Evolutionary conservation across 2,888 invertebrate species (phyloP).

Genomic region (Metalampra italica): DNA sequence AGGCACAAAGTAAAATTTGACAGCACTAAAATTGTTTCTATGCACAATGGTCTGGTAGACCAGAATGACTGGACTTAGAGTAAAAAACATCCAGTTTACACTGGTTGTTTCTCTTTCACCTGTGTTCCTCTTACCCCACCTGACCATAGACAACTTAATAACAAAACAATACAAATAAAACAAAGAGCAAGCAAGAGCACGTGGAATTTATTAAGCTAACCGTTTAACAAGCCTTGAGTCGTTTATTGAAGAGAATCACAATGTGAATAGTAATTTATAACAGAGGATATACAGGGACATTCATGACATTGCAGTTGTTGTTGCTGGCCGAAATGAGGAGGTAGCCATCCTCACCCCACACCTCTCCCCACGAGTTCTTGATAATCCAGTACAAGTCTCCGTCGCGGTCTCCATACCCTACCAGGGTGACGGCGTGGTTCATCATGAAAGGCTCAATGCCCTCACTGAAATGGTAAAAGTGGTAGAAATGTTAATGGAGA

Average conservation of each 20-base stretch:
- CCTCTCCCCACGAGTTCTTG: conserved; percentile 50
- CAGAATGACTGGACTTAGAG: no score
- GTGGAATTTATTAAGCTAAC: neutral
- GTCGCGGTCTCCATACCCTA: conserved; percentile 41
- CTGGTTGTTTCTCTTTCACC: no score
- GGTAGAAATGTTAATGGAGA: no score
- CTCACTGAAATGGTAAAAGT: no score
- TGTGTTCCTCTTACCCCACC: no score
- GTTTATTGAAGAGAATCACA: neutral
- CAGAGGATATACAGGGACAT: conserved; percentile 26
- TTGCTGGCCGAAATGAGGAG: conserved; percentile 30
- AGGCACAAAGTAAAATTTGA: no score
- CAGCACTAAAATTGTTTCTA: no score
- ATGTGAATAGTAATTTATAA: neutral
- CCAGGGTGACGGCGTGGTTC: conserved; percentile 40
- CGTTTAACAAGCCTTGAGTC: neutral
- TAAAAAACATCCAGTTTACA: no score
- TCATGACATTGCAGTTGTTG: conserved; percentile 36
- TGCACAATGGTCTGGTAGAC: no score
- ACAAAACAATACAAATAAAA: neutral
- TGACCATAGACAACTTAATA: no score
- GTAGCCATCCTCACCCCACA: conserved; percentile 47
- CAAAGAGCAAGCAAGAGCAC: neutral
- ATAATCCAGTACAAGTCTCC: conserved; percentile 44
- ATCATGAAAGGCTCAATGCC: neutral